A percentile compares a stretch with the other conserved stretches of the same genome.
These are phyloP conservation scores for Dasypus novemcinctus DNA, from an alignment of 2,113 vertebrate genomes.

Conservation along the genomic window DNA sequence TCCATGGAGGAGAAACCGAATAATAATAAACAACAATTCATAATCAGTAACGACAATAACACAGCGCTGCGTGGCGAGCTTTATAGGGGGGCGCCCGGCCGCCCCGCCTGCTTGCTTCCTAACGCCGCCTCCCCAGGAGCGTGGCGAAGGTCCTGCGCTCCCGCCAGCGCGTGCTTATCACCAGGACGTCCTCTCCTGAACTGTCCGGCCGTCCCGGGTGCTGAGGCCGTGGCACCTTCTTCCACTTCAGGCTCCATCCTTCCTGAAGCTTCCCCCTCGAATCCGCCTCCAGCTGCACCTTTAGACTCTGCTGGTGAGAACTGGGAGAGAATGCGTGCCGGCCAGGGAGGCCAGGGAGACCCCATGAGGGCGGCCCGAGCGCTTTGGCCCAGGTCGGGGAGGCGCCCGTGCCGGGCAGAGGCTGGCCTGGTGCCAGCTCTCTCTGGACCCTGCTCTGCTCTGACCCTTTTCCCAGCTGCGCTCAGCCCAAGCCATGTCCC, in stretches of 20 bases:
- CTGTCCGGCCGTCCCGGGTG: accelerated
- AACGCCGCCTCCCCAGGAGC: not conserved
- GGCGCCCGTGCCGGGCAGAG: not conserved
- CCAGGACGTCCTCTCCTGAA: not conserved
- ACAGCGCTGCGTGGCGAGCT: too few relatives aligned
- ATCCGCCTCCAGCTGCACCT: not conserved
- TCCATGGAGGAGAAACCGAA: not conserved
- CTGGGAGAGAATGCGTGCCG: accelerated
- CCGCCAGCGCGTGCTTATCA: accelerated
- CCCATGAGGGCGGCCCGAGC: not conserved
- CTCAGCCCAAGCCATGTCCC: not conserved
- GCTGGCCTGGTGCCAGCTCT: not conserved
- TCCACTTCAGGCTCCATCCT: not conserved
- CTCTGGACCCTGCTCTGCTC: too few relatives aligned
- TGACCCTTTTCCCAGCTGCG: not conserved
- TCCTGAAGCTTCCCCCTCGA: not conserved
- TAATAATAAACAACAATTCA: too few relatives aligned
- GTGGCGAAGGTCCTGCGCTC: not conserved
- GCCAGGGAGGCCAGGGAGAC: not conserved
- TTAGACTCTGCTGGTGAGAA: not conserved
- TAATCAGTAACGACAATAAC: too few relatives aligned
- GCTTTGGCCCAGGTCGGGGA: not conserved
- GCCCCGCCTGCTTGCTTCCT: too few relatives aligned
- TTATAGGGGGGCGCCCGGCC: too few relatives aligned
- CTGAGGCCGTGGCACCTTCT: not conserved